phyloP scores from a whole-genome alignment of 2,113 vertebrate genomes.

The Garra rufa region DNA sequence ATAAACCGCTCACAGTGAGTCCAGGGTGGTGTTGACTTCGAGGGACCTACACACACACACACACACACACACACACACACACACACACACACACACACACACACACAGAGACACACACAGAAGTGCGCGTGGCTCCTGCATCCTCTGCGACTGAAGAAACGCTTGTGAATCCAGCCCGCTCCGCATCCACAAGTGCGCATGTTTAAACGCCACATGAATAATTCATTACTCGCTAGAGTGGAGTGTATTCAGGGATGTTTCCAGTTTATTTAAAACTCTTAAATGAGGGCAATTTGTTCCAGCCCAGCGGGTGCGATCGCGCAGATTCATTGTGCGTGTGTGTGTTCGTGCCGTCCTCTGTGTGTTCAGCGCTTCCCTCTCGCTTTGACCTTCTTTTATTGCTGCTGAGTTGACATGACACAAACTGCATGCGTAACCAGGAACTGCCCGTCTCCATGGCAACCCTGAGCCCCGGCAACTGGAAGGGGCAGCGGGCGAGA shows the following conservation, averaged over 20 bases:
- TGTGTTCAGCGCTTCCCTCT: constrained; percentile 16
- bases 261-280: constrained; percentile 41
- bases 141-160: not conserved
- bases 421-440: constrained; percentile 37
- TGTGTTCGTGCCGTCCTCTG: not conserved
- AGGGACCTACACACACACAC: too few relatives aligned
- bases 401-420: constrained; percentile 14
- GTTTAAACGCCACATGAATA: constrained; percentile 11
- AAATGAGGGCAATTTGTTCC: constrained; percentile 45
- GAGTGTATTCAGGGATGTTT: constrained; percentile 20
- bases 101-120: not conserved
- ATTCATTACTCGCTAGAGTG: not conserved
- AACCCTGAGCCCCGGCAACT: constrained; percentile 13
- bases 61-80: not conserved
- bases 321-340: not conserved
- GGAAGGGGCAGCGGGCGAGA: not conserved
- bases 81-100: not conserved
- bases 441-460: constrained; percentile 31
- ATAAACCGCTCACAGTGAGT: too few relatives aligned
- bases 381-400: constrained; percentile 26
- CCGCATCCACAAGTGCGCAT: not conserved
- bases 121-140: not conserved
- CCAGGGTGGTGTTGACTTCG: too few relatives aligned
- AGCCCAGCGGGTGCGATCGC: not conserved
- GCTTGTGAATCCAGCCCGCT: not conserved